Evolutionary conservation across 2,888 invertebrate genomes (phyloP), one percentile per base, ranked within the genome.

Genomic region (Aethes cnicana): DNA sequence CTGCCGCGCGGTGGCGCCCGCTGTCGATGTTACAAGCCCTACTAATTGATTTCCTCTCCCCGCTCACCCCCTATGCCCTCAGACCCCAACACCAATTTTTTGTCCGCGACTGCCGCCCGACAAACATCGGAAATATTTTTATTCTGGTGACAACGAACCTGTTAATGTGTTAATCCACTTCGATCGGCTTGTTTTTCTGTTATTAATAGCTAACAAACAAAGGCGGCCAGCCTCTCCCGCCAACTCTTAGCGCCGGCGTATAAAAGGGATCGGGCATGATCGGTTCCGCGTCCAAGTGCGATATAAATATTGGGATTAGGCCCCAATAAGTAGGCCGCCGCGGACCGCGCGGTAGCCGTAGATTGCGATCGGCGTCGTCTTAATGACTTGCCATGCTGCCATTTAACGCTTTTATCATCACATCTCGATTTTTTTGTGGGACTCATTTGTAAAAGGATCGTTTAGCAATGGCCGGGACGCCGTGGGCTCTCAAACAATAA

Each of bases 81-180:
- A 56, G 53, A 47, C 57, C 64, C 61, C 72, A 73, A 74, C 77
- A 71, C 70, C 66, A 48, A 62, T 63, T 75, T 78, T 78, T 77
- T 79, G 46, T 46, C 49, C 49, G 46, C 32, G 53, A 47, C 37
- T 53, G 56, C 60, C 62, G 73, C 57, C 60, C 62, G 73, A 79
- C 83, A 80, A 66, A 64, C 68, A 63, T 67, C 73, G 70, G 79
- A 84, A 85, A 85, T 81, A 85, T 84, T 86, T 85, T 87, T 81
- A 86, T 76, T 64, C 75, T 63, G 78, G 76, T 81, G 82, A 74
- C 77, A 62, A 59, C 69, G 73, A 74, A 69, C 74, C 81, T 72
- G 75, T 78, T 86, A 85, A 86, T 85, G 86, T 87, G 82, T 87
- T 87, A 87, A 87, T 87, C 84, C 85, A 84, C 81, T 86, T 72